Evolutionary conservation across 2,888 invertebrate species (phyloP), one percentile per base, ranked within the genome.

Genomic region (Lathronympha strigana): DNA sequence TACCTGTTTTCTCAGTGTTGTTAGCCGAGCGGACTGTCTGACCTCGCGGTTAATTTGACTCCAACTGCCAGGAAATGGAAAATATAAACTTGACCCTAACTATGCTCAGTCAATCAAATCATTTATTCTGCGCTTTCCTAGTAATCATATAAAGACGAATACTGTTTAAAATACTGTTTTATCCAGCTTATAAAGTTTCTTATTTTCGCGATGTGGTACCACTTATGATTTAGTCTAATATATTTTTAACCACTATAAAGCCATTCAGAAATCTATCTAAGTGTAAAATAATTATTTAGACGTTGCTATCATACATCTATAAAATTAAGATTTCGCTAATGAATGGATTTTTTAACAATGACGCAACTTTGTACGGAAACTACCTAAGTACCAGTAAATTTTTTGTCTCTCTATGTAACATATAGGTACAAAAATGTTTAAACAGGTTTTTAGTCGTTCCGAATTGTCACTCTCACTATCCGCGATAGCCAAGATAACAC

Each of bases 41-140:
- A 76, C 80, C 77, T 80, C 76, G 71, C 62, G 58, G 76, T 74
- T 81, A 81, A 84, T 84, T 80, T 78, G 74, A 78, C 78, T 78
- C 73, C 72, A 75, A 76, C 73, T 72, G 70, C 31, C 61, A 69
- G 62, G 71, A 76, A 78, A 80, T 80, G 82, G 82, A 81, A 84
- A 83, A 79, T 81, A 76, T 71, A 23, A 68, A 68, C 71, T 69
- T 73, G 75, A 76, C 71, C 72, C 71, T 73, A 78, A 78, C 72
- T 73, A 77, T 76, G 74, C 71, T 76, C 74, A 70, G 75, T 74
- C 71, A 69, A 72, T 72, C 69, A 73, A 79, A 76, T 72, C 69
- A 72, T 67, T 70, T 73, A 77, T 74, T 73, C 5, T 73, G 73
- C 73, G 63, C 66, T 17, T 69, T 68, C 69, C 68, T 72, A 68